Evolutionary conservation across 2,113 vertebrate species (phyloP).

Genomic region (Urocolius indicus): DNA sequence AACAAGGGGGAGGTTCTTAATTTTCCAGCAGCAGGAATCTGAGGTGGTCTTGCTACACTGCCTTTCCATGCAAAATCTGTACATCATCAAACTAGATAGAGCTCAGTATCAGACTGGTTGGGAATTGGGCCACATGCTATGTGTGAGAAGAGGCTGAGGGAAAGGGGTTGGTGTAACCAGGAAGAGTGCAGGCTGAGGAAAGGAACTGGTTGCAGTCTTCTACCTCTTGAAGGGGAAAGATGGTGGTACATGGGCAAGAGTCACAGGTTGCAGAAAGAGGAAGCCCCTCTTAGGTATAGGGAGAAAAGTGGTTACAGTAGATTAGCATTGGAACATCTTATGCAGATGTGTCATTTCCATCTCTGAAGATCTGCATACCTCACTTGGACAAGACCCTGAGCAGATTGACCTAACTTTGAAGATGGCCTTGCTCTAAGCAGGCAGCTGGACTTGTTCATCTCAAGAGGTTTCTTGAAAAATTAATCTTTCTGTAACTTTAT

Average conservation of each 20-base stretch:
- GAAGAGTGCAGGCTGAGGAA: neutral
- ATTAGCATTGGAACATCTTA: neutral
- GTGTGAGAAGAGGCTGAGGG: neutral
- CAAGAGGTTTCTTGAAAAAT: neutral
- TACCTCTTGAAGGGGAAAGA: neutral
- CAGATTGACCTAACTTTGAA: constrained; percentile 25
- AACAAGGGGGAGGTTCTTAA: neutral
- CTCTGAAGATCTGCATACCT: neutral
- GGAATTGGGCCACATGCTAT: neutral
- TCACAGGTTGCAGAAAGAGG: neutral
- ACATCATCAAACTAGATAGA: neutral
- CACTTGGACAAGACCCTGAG: neutral
- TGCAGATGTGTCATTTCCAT: neutral
- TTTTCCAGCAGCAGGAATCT: neutral
- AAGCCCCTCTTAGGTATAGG: neutral
- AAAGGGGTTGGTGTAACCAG: neutral
- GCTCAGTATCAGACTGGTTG: neutral
- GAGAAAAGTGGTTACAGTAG: neutral
- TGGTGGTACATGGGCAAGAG: neutral
- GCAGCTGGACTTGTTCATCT: neutral
- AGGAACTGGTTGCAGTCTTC: neutral
- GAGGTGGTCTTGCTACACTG: neutral
- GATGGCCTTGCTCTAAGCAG: neutral
- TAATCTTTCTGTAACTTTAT: neutral
- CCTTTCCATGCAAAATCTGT: neutral